Conservation (phyloP, 2,888 invertebrate species). For the Busseola fusca region DNA sequence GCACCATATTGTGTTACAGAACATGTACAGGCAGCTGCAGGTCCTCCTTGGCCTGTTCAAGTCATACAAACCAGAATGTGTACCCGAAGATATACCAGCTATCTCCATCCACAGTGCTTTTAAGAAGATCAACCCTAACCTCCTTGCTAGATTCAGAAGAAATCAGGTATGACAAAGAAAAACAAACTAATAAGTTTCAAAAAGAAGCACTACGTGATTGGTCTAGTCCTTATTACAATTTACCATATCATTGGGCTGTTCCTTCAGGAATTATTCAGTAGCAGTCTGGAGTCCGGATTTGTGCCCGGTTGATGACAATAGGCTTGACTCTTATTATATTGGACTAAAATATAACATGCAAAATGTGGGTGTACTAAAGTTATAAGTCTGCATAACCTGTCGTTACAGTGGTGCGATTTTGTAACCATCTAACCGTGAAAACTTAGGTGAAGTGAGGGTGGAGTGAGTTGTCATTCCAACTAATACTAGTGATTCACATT, state of each 20-base stretch:
- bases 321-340: neutral
- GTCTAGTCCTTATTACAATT: neutral
- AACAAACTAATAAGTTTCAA: neutral
- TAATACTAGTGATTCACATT: too few species aligned
- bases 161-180: conserved; percentile 72
- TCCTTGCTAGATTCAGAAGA: conserved; percentile 76
- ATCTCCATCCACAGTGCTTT: conserved; percentile 82
- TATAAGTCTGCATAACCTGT: neutral
- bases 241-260: neutral
- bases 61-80: conserved; percentile 85
- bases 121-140: conserved; percentile 75
- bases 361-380: neutral
- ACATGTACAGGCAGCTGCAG: conserved; percentile 78
- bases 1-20: conserved; percentile 69
- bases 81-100: conserved; percentile 83
- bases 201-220: neutral
- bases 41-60: conserved; percentile 83
- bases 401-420: neutral
- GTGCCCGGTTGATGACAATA: neutral
- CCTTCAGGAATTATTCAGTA: neutral
- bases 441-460: too few species aligned
- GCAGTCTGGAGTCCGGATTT: neutral
- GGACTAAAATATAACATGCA: too few species aligned
- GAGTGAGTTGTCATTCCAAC: too few species aligned
- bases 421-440: too few species aligned